Conservation (phyloP, 2,888 invertebrate genomes). For the Salticus scenicus region DNA sequence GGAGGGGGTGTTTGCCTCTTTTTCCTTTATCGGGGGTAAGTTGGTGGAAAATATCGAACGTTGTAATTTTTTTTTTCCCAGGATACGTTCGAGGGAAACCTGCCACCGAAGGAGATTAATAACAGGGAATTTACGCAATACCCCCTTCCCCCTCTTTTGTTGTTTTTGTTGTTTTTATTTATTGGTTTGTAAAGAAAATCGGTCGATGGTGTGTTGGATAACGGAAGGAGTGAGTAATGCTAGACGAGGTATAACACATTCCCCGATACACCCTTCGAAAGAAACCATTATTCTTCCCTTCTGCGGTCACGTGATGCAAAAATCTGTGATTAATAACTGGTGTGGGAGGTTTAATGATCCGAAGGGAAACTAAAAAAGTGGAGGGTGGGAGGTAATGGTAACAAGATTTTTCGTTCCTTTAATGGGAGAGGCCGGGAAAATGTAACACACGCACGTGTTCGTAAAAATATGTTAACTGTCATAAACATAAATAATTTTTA, state of each 20-base stretch:
- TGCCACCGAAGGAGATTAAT: slow-evolving; percentile 48
- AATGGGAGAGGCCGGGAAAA: no score
- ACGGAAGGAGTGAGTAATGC: neutral
- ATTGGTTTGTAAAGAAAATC: neutral
- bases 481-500: no score
- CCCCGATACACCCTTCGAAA: neutral
- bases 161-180: neutral
- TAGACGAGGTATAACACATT: neutral
- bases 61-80: slow-evolving; percentile 44
- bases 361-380: no score
- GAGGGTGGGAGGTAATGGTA: no score
- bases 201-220: neutral
- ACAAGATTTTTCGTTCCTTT: no score
- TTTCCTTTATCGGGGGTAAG: neutral
- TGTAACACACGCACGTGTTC: no score
- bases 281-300: neutral
- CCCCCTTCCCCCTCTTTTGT: neutral
- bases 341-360: neutral
- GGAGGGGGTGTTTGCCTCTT: no score
- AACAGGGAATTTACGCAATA: neutral
- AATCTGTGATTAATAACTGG: neutral
- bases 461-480: no score
- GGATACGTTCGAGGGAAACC: slow-evolving; percentile 47
- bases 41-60: slow-evolving; percentile 15
- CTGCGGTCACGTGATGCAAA: neutral